Evolutionary conservation across 2,797 vertebrate genomes (phyloP).

Genomic region (Brachymystax lenok): DNA sequence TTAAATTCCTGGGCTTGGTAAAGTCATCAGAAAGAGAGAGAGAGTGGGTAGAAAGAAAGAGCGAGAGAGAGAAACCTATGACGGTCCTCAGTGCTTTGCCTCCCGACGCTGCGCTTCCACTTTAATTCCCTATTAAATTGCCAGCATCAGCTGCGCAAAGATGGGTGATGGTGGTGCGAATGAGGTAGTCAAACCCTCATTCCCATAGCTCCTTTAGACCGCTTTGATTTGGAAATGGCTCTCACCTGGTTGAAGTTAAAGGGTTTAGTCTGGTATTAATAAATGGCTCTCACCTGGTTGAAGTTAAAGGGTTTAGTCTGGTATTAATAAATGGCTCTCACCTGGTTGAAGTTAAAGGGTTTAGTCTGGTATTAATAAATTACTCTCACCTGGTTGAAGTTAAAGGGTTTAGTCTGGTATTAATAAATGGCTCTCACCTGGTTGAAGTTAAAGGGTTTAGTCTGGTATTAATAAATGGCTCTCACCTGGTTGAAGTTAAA

Average conservation of each 20-base stretch:
- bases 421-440: constrained; percentile 73
- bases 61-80: constrained; percentile 15
- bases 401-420: neutral
- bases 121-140: no score
- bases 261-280: neutral
- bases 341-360: constrained; percentile 76
- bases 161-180: no score
- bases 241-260: no score
- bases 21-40: constrained; percentile 68
- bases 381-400: constrained; percentile 80
- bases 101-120: no score
- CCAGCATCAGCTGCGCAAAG: no score
- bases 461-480: neutral
- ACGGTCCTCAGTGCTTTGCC: no score
- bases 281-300: constrained; percentile 79
- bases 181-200: no score
- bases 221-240: no score
- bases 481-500: constrained; percentile 81
- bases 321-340: constrained; percentile 46
- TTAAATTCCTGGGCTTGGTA: constrained; percentile 77
- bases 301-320: constrained; percentile 26
- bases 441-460: constrained; percentile 56
- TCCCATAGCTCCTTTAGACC: no score
- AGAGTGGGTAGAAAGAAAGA: neutral
- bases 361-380: neutral